Conservation (phyloP, 1,140 invertebrate genomes). For the Ips nitidus region DNA sequence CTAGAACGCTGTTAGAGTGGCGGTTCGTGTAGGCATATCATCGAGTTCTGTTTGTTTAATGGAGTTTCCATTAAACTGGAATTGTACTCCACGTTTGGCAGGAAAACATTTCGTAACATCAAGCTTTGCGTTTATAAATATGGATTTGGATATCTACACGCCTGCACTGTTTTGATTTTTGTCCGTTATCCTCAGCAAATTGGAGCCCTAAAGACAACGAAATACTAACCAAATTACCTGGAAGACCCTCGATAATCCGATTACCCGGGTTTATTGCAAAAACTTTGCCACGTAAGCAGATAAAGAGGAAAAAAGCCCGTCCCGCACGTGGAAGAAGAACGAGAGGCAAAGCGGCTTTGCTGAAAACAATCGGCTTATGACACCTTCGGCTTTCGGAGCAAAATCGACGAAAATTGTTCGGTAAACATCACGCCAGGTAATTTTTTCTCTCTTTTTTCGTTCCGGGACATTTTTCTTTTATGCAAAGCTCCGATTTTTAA, state of each 20-base stretch:
- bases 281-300: constrained; percentile 5
- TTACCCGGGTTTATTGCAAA: constrained; percentile 7
- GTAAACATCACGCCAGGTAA: neutral
- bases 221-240: constrained; percentile 12
- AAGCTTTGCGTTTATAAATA: neutral
- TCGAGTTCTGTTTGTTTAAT: neutral
- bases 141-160: neutral
- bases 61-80: constrained; percentile 16
- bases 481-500: no score
- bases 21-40: no score
- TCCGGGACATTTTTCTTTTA: no score
- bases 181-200: neutral
- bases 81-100: constrained; percentile 6
- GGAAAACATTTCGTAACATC: constrained; percentile 9
- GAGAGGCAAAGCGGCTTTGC: constrained; percentile 10
- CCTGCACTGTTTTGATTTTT: neutral
- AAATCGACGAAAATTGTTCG: constrained; percentile 1
- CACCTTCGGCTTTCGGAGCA: constrained; percentile 8
- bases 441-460: no score
- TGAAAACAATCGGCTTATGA: constrained; percentile 20
- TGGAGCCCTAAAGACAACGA: neutral
- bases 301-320: neutral
- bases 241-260: neutral
- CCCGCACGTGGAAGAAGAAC: constrained; percentile 2
- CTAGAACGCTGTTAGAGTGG: no score